Percentiles rank a stretch among this genome's conserved stretches.
phyloP scores from a whole-genome alignment of 1,140 invertebrate species.

The Teleopsis dalmanni region DNA sequence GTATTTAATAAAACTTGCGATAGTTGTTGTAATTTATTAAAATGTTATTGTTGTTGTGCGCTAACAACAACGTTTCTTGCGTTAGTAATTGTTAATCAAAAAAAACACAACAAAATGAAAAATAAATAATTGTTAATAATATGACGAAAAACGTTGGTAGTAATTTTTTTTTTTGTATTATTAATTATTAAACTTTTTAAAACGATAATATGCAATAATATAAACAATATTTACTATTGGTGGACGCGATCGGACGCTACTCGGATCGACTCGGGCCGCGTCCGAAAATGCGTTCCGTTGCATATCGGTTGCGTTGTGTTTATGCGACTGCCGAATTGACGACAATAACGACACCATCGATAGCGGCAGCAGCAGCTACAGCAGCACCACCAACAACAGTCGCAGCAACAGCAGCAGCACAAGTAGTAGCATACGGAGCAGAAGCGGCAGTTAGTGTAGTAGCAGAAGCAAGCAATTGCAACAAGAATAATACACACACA shows the following conservation, averaged over 20 bases:
- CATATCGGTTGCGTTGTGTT: conserved; percentile 46
- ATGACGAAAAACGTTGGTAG: neutral
- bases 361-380: neutral
- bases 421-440: neutral
- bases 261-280: conserved; percentile 44
- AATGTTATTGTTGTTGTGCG: too few relatives aligned
- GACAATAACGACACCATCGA: conserved; percentile 8
- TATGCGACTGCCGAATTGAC: conserved; percentile 35
- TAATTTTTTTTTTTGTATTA: conserved; percentile 2
- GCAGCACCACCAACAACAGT: neutral
- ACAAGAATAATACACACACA: too few relatives aligned
- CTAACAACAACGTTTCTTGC: too few relatives aligned
- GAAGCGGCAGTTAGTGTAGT: neutral
- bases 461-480: too few relatives aligned
- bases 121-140: too few relatives aligned
- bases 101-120: too few relatives aligned
- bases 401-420: neutral
- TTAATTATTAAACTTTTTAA: neutral
- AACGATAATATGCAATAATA: neutral
- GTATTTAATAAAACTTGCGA: too few relatives aligned
- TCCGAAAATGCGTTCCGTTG: conserved; percentile 47
- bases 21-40: too few relatives aligned
- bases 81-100: too few relatives aligned
- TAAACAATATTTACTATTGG: conserved; percentile 12
- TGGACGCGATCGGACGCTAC: conserved; percentile 38